Evolutionary conservation across 2,888 invertebrate genomes (phyloP), one percentile per base, ranked within the genome.

Genomic region (Leptinotarsa haldemani): DNA sequence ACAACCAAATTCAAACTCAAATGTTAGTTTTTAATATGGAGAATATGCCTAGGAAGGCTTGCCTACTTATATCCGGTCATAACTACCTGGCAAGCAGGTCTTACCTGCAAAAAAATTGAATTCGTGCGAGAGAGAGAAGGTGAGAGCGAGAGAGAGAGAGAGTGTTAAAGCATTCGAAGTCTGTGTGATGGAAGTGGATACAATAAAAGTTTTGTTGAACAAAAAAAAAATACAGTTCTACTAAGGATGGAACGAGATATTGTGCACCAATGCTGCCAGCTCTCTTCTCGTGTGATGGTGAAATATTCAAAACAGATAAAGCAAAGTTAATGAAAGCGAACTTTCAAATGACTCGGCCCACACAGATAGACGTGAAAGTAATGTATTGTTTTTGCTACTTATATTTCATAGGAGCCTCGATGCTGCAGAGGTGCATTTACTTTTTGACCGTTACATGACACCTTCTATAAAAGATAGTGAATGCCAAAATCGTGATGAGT

Each of bases 401-500:
- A 65, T 71, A 82, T 64, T 65, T 70, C 52, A 80, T 83, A 18
- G 78, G 80, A 74, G 70, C 76, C 3, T 71, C 78, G 52, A 65
- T 84, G 63, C 81, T 83, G n/a, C 77, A 79, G 73, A 80, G 71
- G 74, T 84, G 18, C 79, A 82, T 77, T 56, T 82, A 53, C 77
- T 84, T 66, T 84, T 84, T 74, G 84, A 85, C 75, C 79, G 81
- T 15, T 84, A 85, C 75, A 79, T 82, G 67, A 71, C 79, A 61
- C 84, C 67, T 25, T 69, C 80, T 77, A 73, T 68, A 22, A 86
- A 85, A 82, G 84, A 85, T 80, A 80, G 61, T 61, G 84, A 85
- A 79, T 79, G 81, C 20, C 67, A 78, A 77, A 78, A 61, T 72
- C 69, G 78, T 69, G 13, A 77, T 75, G 82, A 78, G 80, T 74